Base-by-base conservation (phyloP, 2,113 vertebrate species). In the Caracal caracal region DNA sequence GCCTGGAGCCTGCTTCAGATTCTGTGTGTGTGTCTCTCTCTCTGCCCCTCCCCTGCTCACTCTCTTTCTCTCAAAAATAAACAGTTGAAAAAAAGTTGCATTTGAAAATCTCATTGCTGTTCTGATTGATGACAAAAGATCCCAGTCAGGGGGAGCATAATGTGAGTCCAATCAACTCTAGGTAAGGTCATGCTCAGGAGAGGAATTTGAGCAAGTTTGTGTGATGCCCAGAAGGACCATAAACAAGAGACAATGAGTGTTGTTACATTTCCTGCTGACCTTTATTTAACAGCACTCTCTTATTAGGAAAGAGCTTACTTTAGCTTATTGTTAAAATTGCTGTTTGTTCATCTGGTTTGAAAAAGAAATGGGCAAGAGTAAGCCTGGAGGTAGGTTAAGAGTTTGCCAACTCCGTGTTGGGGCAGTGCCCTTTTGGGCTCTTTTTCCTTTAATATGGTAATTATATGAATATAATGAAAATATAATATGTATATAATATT, bases 291-390 rank as follows among this genome's bases (percentile, higher is more conserved):
- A 91, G 96, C 96, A 94, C 17, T 43, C 37, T 96, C 6, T 82
- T 28, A 66, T 94, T 98, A 93, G 78, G 81, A 96, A 96, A 92
- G 28, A 97, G 88, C 86, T 96, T 95, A 8, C 84, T 97, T 97
- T 97, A 87, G 70, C 87, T 97, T 65, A 82, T 61, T 96, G 6
- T 80, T 97, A 91, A 91, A 68, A 96, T 86, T 97, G 80, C 71
- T 97, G 56, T 82, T 88, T 85, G 66, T 95, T 94, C 84, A 93
- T 85, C 0, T 95, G 90, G 90, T 82, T 95, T 96, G 93, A 95
- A 94, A 80, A 94, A 82, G 35, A 47, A 82, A 43, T 12, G 59
- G 43, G 30, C 43, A 35, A 78, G 13, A 20, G 19, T 51, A n/a
- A 63, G 17, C 53, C 6, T 5, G 28, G 28, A 86, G 10, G 5